Evolutionary conservation across 2,113 vertebrate species (phyloP).

Genomic region (Anthoscopus minutus): DNA sequence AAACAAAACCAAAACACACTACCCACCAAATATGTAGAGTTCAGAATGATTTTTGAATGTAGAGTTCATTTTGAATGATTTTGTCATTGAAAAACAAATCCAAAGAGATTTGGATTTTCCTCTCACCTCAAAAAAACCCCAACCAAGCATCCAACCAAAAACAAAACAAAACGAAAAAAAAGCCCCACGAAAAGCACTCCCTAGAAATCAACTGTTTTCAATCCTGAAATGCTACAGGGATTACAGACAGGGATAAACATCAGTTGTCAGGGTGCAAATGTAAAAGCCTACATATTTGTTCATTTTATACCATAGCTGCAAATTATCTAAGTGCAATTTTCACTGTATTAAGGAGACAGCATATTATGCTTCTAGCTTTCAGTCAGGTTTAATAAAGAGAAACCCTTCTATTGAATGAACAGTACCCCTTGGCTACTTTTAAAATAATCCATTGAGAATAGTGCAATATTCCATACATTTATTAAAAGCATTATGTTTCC

Average conservation of each 20-base stretch:
- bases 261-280: background rate
- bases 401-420: slow-evolving; percentile 34
- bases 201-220: background rate
- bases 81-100: background rate
- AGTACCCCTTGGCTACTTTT: slow-evolving; percentile 32
- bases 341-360: slow-evolving; percentile 16
- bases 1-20: background rate
- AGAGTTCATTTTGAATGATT: background rate
- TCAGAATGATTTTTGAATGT: too few relatives aligned
- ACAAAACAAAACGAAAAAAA: background rate
- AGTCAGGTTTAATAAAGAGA: slow-evolving; percentile 61
- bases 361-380: slow-evolving; percentile 5
- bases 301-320: background rate
- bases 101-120: background rate
- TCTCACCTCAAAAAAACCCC: rapidly evolving
- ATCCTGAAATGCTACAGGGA: background rate
- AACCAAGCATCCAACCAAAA: background rate
- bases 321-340: slow-evolving; percentile 50
- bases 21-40: background rate
- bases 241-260: background rate
- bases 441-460: slow-evolving; percentile 46
- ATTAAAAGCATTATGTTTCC: background rate
- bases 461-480: slow-evolving; percentile 26
- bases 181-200: background rate
- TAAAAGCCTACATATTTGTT: background rate